Evolutionary conservation across 30 jellyfish, hydroid and myxozoan genomes (phyloP).

Genomic region (Aurelia coerulea): DNA sequence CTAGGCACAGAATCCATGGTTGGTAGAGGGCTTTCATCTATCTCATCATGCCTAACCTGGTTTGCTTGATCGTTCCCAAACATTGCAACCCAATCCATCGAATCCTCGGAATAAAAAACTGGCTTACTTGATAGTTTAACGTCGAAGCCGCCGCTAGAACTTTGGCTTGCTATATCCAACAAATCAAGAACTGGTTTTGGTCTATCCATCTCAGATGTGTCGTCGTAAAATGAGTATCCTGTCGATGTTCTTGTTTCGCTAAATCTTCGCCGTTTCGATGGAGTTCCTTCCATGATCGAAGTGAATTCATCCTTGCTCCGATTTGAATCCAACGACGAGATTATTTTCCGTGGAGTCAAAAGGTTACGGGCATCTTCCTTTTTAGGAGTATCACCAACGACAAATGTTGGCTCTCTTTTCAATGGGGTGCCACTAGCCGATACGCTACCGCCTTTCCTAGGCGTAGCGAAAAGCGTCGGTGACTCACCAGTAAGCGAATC

Average conservation of each 20-base stretch:
- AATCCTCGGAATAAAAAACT: constrained; percentile 46
- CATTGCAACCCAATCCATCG: constrained; percentile 82
- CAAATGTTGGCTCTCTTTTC: not conserved
- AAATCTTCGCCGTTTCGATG: not conserved
- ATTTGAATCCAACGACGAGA: not conserved
- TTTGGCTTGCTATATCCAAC: constrained; percentile 7
- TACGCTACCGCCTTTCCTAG: not conserved
- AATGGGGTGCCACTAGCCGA: not conserved
- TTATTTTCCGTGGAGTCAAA: not conserved
- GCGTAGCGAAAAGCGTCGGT: not conserved
- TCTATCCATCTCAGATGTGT: not conserved
- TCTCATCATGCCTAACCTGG: not conserved
- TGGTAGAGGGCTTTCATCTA: constrained; percentile 18
- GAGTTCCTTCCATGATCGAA: not conserved
- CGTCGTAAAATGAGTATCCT: not conserved
- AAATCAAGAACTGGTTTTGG: constrained; percentile 34
- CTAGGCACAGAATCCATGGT: constrained; percentile 35
- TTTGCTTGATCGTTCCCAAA: constrained; percentile 32
- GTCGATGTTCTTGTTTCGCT: not conserved
- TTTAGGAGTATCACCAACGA: not conserved
- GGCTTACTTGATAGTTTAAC: constrained; percentile 24
- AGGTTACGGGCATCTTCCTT: not conserved
- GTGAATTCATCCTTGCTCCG: constrained; percentile 9
- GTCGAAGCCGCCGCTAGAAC: constrained; percentile 18
- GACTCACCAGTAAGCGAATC: not conserved